Evolutionary conservation across 1,140 invertebrate species (phyloP), one percentile per base, ranked within the genome.

Genomic region (Physella acuta): DNA sequence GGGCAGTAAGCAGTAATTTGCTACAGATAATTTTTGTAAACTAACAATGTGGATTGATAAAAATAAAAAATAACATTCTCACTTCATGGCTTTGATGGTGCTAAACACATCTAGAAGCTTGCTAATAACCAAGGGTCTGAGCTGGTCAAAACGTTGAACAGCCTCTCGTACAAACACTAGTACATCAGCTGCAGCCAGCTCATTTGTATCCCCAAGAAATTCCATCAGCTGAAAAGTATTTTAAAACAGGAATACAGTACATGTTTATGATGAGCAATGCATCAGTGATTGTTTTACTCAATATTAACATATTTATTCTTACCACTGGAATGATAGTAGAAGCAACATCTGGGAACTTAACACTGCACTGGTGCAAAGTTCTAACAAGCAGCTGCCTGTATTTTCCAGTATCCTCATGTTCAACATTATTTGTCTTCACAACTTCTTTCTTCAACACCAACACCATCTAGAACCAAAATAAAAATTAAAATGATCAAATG

Each of bases 301-400:
- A 20, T 11, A 11, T 20, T 11, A 49, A 20, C 8, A 11, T 8
- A 11, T 11, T 8, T 49, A 56, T 14, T 78, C 83, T 79, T 79
- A 87, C 86, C 49, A 98, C 93, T 36, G 84, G 96, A 75, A 99
- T 95, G 58, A 99, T 94, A 66, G 91, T 91, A 59, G 89, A 89
- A 26, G 96, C 95, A 62, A 99, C 95, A 85, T 99, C 97, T 2
- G 97, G 96, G 86, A 99, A 99, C 88, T 95, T 98, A 73, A 99
- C 94, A 67, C 93, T 95, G 80, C 95, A 97, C 17, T 92, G 89
- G 86, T 99, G 97, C 66, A 99, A 84, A 11, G 96, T 99, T 68
- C 94, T 88, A 34, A 99, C 97, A 20, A 99, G 87, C 55, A 98
- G 87, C 85, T 99, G 97, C 0, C 96, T 88, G 82, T 99, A 99